A percentile compares a stretch with the other conserved stretches of the same genome.
phyloP scores from a whole-genome alignment of 2,113 vertebrate species.

The Geothlypis trichas region DNA sequence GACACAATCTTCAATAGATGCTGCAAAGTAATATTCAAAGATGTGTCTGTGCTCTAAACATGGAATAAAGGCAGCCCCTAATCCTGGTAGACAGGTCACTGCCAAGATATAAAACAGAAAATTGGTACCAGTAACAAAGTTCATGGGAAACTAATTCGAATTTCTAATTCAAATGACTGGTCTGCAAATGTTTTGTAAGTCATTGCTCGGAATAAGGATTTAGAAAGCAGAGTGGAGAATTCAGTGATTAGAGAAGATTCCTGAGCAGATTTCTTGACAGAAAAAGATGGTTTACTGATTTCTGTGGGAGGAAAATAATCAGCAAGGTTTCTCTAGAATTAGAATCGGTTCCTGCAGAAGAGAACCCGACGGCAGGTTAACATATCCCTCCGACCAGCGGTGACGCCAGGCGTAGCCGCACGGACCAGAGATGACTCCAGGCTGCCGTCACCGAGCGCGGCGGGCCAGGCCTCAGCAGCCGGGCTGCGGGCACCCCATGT shows the following conservation, averaged over 20 bases:
- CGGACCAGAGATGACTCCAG: rapidly evolving
- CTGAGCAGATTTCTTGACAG: not conserved
- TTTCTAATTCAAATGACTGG: not conserved
- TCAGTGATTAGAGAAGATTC: not conserved
- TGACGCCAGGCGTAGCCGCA: rapidly evolving
- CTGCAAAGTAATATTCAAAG: not conserved
- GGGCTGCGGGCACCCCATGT: not conserved
- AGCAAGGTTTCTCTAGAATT: not conserved
- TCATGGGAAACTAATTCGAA: not conserved
- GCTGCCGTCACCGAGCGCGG: not conserved
- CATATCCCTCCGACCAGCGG: rapidly evolving
- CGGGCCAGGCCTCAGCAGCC: too few relatives aligned
- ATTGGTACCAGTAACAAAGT: not conserved
- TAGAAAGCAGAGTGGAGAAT: not conserved
- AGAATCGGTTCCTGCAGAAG: too few relatives aligned
- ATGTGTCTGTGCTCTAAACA: not conserved
- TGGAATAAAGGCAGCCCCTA: not conserved
- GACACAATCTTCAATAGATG: not conserved
- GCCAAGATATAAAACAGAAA: not conserved
- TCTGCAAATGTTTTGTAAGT: not conserved
- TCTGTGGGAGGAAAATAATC: not conserved
- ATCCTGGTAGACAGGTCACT: not conserved
- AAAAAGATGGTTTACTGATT: not conserved
- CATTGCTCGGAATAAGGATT: not conserved
- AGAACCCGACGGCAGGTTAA: rapidly evolving